These are phyloP conservation scores for Chaunax sp. DNA, from an alignment of 2,797 vertebrate genomes.

Conservation along the genomic window DNA sequence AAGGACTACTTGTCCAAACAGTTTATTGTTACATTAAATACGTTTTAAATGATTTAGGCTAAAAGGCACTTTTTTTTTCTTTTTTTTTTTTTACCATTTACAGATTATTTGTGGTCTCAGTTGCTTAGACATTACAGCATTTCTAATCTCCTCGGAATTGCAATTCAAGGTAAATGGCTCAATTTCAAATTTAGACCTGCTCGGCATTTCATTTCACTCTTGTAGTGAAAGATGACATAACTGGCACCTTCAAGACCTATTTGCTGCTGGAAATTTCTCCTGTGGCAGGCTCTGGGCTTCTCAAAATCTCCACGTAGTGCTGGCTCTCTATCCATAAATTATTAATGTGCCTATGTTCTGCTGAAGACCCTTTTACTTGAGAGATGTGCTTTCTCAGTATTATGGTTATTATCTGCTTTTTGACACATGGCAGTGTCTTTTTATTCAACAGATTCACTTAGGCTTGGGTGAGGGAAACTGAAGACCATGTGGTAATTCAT, in stretches of 20 bases:
- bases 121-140: slow-evolving; percentile 47
- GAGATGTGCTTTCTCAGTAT: slow-evolving; percentile 77
- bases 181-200: slow-evolving; percentile 58
- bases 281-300: slow-evolving; percentile 55
- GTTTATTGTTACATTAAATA: not conserved
- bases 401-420: slow-evolving; percentile 77
- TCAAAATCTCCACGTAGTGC: slow-evolving; percentile 58
- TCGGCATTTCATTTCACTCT: slow-evolving; percentile 57
- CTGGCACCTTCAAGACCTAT: slow-evolving; percentile 70
- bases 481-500: slow-evolving; percentile 72
- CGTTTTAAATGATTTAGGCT: slow-evolving; percentile 1
- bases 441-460: slow-evolving; percentile 66
- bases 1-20: slow-evolving; percentile 1
- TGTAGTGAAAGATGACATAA: slow-evolving; percentile 70
- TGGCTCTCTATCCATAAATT: slow-evolving; percentile 77
- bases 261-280: slow-evolving; percentile 69
- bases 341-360: slow-evolving; percentile 77
- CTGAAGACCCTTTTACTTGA: slow-evolving; percentile 74
- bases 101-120: slow-evolving; percentile 40
- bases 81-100: slow-evolving; percentile 10
- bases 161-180: slow-evolving; percentile 39
- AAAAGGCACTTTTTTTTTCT: not conserved
- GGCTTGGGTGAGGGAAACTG: slow-evolving; percentile 51
- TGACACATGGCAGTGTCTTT: slow-evolving; percentile 74
- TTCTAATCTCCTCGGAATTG: slow-evolving; percentile 49